These are phyloP conservation scores for Pithys albifrons DNA, from an alignment of 2,113 vertebrate species.

Conservation along the genomic window DNA sequence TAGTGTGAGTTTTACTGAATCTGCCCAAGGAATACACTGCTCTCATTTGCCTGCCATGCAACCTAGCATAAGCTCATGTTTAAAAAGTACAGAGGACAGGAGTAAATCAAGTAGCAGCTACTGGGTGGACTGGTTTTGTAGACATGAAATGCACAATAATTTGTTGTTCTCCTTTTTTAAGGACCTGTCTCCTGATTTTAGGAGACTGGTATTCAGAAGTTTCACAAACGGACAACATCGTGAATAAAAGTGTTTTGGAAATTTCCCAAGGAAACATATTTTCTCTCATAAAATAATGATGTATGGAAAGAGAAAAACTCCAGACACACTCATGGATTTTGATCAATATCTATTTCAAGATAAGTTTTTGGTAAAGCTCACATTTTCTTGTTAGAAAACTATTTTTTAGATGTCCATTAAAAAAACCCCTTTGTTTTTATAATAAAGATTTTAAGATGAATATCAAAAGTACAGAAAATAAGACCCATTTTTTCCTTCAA, in stretches of 20 bases:
- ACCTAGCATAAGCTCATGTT: neutral
- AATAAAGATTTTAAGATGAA: neutral
- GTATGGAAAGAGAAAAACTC: neutral
- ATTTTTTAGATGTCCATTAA: neutral
- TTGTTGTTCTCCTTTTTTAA: neutral
- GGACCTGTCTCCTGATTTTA: neutral
- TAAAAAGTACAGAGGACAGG: neutral
- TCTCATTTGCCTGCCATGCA: neutral
- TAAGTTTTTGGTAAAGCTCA: neutral
- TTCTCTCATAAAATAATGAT: neutral
- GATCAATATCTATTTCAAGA: neutral
- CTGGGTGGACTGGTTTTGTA: neutral
- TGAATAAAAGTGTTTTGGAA: slow-evolving; percentile 2
- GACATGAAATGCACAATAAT: neutral
- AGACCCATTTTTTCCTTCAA: neutral
- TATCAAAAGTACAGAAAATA: neutral
- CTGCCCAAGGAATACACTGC: neutral
- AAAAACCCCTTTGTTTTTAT: neutral
- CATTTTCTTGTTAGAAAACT: neutral
- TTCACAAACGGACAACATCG: neutral
- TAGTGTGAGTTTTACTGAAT: neutral
- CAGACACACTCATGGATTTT: neutral
- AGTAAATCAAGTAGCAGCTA: neutral
- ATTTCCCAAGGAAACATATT: neutral
- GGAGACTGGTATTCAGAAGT: neutral